Evolutionary conservation across 2,888 invertebrate species (phyloP), one percentile per base, ranked within the genome.

Genomic region (Stenodema calcarata): DNA sequence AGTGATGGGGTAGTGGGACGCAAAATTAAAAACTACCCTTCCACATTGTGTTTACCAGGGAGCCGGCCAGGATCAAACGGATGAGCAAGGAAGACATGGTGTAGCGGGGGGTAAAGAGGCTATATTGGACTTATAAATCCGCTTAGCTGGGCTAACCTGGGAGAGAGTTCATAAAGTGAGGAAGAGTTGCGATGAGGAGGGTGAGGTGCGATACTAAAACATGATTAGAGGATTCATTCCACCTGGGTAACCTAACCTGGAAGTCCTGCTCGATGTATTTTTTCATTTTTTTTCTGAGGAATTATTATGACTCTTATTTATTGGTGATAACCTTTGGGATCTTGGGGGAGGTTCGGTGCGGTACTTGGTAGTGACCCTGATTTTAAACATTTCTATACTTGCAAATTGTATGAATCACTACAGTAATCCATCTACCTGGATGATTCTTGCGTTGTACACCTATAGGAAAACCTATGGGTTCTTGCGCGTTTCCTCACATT

Each of bases 101-200:
- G n/a, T 62, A 23, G 62, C 62, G 62, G 62, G 23, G 23, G 62
- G 62, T 62, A 62, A 62, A 62, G 62, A 62, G 62, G 62, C 62
- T 62, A 62, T 62, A 62, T 62, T 62, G 62, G 62, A 62, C 62
- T 62, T 62, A 62, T 62, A 62, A 62, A 62, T 62, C 62, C 62
- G 62, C 27, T 62, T 62, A 11, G 62, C 62, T 62, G 62, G 18
- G 62, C 62, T 62, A 23, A n/a, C 62, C 62, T 23, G 62, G 62
- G 62, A 62, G 23, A 62, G 62, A 62, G 62, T 62, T 62, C 62
- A 62, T 62, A 62, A 62, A 62, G 62, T 27, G 62, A 62, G 62
- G 27, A 23, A 12, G 18, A 62, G 62, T 27, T 62, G 62, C 23
- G 62, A 62, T 23, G 23, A 62, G 62, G 62, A 6, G 62, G 23